Evolutionary conservation across 2,113 vertebrate genomes (phyloP).

Genomic region (Lichenostomus cassidix): DNA sequence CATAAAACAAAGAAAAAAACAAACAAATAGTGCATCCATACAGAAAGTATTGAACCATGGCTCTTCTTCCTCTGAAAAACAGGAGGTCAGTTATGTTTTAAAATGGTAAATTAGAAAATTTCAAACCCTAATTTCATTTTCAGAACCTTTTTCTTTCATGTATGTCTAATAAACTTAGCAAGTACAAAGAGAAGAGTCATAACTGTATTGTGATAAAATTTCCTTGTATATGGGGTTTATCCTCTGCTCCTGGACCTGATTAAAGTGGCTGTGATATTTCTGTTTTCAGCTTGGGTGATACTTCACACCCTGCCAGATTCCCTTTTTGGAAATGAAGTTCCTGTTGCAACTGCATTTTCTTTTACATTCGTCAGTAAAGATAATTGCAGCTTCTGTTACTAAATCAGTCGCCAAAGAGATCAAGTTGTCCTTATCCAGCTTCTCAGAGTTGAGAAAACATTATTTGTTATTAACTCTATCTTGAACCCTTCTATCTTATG

Average conservation of each 20-base stretch:
- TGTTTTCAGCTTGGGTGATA: background rate
- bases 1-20: background rate
- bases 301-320: background rate
- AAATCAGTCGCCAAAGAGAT: background rate
- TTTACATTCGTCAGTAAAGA: background rate
- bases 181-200: background rate
- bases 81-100: background rate
- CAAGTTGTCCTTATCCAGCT: background rate
- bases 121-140: background rate
- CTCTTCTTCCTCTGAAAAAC: background rate
- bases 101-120: background rate
- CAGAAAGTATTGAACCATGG: accelerated
- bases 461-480: background rate
- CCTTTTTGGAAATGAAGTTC: background rate
- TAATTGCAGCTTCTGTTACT: background rate
- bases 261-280: background rate
- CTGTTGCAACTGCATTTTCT: background rate
- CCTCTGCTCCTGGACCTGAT: background rate
- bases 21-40: background rate
- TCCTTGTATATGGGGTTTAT: background rate
- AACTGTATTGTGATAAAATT: background rate
- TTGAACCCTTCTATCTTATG: background rate
- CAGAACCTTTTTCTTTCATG: background rate
- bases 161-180: background rate
- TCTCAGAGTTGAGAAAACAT: background rate